phyloP scores from a whole-genome alignment of 2,888 invertebrate species.

The Formica aserva region DNA sequence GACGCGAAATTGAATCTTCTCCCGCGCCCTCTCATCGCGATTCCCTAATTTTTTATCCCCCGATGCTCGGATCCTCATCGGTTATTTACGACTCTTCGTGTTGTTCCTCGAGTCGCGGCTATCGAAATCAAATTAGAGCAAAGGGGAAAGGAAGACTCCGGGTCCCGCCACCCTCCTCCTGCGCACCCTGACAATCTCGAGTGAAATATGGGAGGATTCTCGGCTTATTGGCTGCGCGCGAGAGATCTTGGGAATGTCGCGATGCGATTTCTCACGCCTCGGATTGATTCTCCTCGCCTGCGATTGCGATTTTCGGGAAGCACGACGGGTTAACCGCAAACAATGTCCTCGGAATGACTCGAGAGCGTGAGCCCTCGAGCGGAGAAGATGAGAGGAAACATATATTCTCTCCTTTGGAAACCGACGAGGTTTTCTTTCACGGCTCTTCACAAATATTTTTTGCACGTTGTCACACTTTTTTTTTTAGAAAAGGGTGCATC shows the following conservation, averaged over 20 bases:
- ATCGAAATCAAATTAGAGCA: conserved; percentile 83
- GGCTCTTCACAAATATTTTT: conserved; percentile 38
- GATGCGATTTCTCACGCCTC: conserved; percentile 82
- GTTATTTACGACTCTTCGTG: conserved; percentile 82
- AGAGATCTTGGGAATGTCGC: conserved; percentile 35
- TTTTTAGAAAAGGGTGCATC: conserved; percentile 67
- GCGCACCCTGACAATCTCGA: conserved; percentile 77
- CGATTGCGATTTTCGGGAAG: conserved; percentile 75
- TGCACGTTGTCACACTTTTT: conserved; percentile 56
- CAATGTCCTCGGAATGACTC: conserved; percentile 75
- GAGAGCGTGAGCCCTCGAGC: conserved; percentile 67
- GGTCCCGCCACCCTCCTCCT: too few relatives aligned
- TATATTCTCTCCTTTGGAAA: conserved; percentile 49
- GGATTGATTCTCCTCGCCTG: conserved; percentile 75
- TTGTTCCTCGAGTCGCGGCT: conserved; percentile 69
- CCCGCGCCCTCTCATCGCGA: conserved; percentile 64
- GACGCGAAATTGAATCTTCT: conserved; percentile 80
- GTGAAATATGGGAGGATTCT: conserved; percentile 81
- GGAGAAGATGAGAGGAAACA: conserved; percentile 49
- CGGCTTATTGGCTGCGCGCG: conserved; percentile 75
- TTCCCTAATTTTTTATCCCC: conserved; percentile 60
- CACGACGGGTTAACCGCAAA: conserved; percentile 84
- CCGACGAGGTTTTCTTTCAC: conserved; percentile 30
- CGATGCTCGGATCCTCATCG: conserved; percentile 80
- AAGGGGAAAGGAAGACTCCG: conserved; percentile 61